phyloP scores from a whole-genome alignment of 30 jellyfish, hydroid and myxozoan species.

The Hydractinia symbiolongicarpus region DNA sequence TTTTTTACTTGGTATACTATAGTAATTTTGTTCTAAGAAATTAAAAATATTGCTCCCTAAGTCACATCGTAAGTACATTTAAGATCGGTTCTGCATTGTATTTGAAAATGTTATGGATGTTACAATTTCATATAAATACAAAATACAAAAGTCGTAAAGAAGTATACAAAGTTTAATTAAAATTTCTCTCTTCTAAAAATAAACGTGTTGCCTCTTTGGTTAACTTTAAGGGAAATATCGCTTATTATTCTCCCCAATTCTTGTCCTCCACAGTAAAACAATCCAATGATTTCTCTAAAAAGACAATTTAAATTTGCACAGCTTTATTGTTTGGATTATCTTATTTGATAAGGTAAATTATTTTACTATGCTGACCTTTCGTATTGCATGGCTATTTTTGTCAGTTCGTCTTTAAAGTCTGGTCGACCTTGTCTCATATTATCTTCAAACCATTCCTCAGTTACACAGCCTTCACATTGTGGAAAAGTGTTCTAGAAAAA shows the following conservation, averaged over 20 bases:
- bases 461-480: neutral
- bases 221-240: slow-evolving; percentile 23
- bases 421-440: slow-evolving; percentile 64
- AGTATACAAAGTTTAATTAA: no score
- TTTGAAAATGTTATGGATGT: no score
- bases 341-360: no score
- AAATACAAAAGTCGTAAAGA: no score
- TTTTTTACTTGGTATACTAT: no score
- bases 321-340: no score
- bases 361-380: neutral
- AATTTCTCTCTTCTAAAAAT: slow-evolving; percentile 53
- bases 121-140: no score
- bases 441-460: slow-evolving; percentile 6
- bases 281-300: slow-evolving; percentile 64
- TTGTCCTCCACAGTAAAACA: slow-evolving; percentile 69
- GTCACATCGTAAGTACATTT: no score
- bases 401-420: slow-evolving; percentile 37
- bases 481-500: neutral
- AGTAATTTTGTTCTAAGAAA: no score
- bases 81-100: no score
- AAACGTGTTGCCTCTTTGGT: slow-evolving; percentile 28
- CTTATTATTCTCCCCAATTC: slow-evolving; percentile 37
- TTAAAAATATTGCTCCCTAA: no score
- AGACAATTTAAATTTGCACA: neutral
- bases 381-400: slow-evolving; percentile 16